Percentiles rank a stretch among this genome's conserved stretches.
phyloP scores from a whole-genome alignment of 2,797 vertebrate genomes.

The Triplophysa bombifrons region DNA sequence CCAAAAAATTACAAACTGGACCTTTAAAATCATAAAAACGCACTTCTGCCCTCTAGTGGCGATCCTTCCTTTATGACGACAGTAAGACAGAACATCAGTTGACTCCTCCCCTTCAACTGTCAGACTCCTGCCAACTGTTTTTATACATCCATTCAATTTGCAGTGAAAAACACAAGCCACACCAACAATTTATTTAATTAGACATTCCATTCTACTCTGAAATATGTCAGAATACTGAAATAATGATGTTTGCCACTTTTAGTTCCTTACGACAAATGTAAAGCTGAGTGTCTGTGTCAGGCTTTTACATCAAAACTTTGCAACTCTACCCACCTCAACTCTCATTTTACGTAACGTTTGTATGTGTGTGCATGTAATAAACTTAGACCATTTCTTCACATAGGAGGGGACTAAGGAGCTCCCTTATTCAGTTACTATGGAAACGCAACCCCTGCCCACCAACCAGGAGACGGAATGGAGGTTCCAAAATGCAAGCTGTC shows the following conservation, averaged over 20 bases:
- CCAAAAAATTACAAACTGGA: too few relatives aligned
- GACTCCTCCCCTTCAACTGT: too few relatives aligned
- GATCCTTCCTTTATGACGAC: too few relatives aligned
- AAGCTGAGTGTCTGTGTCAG: not conserved
- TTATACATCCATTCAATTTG: too few relatives aligned
- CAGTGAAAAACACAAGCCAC: too few relatives aligned
- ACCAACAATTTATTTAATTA: too few relatives aligned
- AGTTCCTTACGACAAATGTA: not conserved
- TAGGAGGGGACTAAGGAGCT: conserved; percentile 57
- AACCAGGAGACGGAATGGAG: conserved; percentile 52
- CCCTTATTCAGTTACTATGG: conserved; percentile 78
- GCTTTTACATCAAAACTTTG: not conserved
- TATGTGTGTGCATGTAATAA: conserved; percentile 16
- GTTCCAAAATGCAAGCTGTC: conserved; percentile 60
- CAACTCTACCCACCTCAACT: conserved; percentile 67
- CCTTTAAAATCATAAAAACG: too few relatives aligned
- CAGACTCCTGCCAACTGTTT: too few relatives aligned
- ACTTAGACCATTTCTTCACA: conserved; percentile 43
- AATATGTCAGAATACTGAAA: too few relatives aligned
- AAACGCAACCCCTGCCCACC: conserved; percentile 67
- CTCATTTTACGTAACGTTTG: conserved; percentile 44
- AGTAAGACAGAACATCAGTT: too few relatives aligned
- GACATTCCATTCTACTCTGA: too few relatives aligned
- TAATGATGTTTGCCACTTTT: conserved; percentile 41
- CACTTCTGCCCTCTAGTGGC: too few relatives aligned